These are phyloP conservation scores for Drosophila rufa DNA, from an alignment of 1,140 invertebrate genomes.

Conservation along the genomic window DNA sequence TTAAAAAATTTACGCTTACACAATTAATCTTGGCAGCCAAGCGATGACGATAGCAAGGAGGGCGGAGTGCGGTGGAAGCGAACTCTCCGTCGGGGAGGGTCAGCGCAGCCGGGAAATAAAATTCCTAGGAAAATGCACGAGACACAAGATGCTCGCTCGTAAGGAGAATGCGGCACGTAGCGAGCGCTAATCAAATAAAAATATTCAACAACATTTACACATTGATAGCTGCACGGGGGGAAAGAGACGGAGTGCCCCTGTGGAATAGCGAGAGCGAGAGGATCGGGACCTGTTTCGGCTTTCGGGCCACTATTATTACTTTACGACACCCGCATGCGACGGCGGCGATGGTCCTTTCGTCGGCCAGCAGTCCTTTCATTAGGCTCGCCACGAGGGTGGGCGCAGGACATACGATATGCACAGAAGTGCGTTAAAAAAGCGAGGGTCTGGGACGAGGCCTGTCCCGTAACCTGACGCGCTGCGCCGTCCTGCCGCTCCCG, in stretches of 20 bases:
- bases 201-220: slow-evolving; percentile 82
- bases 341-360: slow-evolving; percentile 7
- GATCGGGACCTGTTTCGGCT: slow-evolving; percentile 29
- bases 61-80: slow-evolving; percentile 3
- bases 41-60: slow-evolving; percentile 21
- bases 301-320: slow-evolving; percentile 69
- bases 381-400: slow-evolving; percentile 57
- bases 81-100: slow-evolving; percentile 23
- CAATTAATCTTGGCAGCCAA: slow-evolving; percentile 73
- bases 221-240: slow-evolving; percentile 49
- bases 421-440: slow-evolving; percentile 42
- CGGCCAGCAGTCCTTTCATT: slow-evolving; percentile 69
- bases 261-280: not conserved
- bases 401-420: slow-evolving; percentile 69
- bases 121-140: slow-evolving; percentile 71
- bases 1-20: slow-evolving; percentile 82
- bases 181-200: slow-evolving; percentile 82
- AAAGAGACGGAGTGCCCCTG: slow-evolving; percentile 11
- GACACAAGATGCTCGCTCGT: slow-evolving; percentile 56
- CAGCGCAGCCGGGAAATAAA: slow-evolving; percentile 22
- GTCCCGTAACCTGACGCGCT: slow-evolving; percentile 69
- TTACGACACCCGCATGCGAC: slow-evolving; percentile 73
- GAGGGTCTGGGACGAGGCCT: slow-evolving; percentile 14
- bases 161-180: slow-evolving; percentile 73
- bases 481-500: slow-evolving; percentile 52